phyloP scores from a whole-genome alignment of 2,888 invertebrate genomes.

The Tanytarsus gracilentus region DNA sequence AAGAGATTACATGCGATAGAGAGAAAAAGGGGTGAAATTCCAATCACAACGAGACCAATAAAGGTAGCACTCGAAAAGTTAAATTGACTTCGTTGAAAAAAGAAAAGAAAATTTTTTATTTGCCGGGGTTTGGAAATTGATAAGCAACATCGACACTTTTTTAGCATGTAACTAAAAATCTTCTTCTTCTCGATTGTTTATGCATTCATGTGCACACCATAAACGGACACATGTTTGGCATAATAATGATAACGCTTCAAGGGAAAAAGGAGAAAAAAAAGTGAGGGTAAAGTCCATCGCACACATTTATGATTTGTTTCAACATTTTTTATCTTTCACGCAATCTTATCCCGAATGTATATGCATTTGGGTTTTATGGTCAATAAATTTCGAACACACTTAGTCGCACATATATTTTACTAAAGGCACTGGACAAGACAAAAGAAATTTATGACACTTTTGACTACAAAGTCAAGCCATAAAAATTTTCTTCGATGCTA shows the following conservation, averaged over 20 bases:
- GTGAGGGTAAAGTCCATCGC: neutral
- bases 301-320: constrained; percentile 27
- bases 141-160: no score
- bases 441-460: constrained; percentile 24
- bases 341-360: constrained; percentile 27
- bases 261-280: neutral
- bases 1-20: constrained; percentile 9
- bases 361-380: constrained; percentile 28
- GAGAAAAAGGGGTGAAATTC: no score
- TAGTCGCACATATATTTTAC: neutral
- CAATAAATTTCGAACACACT: constrained; percentile 21
- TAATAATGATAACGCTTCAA: constrained; percentile 22
- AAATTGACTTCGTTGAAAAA: constrained; percentile 22
- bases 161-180: no score
- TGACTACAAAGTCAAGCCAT: constrained; percentile 23
- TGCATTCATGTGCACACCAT: constrained; percentile 23
- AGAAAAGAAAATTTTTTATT: no score
- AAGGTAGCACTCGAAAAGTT: neutral
- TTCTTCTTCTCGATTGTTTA: no score
- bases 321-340: constrained; percentile 22
- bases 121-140: no score
- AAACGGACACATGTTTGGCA: constrained; percentile 22
- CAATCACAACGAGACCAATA: constrained; percentile 9
- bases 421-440: neutral
- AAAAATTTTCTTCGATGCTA: constrained; percentile 19